phyloP scores from a whole-genome alignment of 2,797 vertebrate species.

The Acrossocheilus fasciatus region DNA sequence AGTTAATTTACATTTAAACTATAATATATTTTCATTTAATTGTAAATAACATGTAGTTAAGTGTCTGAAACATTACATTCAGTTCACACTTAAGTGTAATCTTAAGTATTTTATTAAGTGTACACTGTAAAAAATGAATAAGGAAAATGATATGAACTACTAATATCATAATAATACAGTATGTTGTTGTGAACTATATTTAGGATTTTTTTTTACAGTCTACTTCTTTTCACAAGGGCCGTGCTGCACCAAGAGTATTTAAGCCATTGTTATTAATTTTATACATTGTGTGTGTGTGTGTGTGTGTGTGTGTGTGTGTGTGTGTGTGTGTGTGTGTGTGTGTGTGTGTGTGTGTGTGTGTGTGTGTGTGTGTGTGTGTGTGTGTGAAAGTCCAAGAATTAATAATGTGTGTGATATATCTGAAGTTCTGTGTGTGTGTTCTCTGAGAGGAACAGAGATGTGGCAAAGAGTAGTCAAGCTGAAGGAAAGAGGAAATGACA shows the following conservation, averaged over 20 bases:
- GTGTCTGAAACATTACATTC: not conserved
- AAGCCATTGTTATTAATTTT: not conserved
- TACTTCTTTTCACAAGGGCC: not conserved
- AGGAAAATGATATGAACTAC: too few relatives aligned
- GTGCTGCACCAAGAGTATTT: not conserved
- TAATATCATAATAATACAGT: too few relatives aligned
- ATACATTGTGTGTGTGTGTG: too few relatives aligned
- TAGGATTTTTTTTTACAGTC: too few relatives aligned
- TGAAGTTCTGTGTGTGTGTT: not conserved
- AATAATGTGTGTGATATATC: not conserved
- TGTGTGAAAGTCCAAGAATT: not conserved
- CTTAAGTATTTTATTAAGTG: not conserved
- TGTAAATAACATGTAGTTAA: not conserved
- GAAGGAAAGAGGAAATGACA: conserved; percentile 61
- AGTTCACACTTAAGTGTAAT: not conserved
- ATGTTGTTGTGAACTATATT: too few relatives aligned
- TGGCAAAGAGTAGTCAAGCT: conserved; percentile 27
- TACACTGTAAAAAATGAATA: not conserved
- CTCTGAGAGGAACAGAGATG: conserved; percentile 1
- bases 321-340: too few relatives aligned
- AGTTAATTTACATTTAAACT: not conserved
- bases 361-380: too few relatives aligned
- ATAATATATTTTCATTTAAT: not conserved
- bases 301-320: too few relatives aligned
- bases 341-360: too few relatives aligned